Evolutionary conservation across 2,113 vertebrate genomes (phyloP).

Genomic region (Helogale parvula): DNA sequence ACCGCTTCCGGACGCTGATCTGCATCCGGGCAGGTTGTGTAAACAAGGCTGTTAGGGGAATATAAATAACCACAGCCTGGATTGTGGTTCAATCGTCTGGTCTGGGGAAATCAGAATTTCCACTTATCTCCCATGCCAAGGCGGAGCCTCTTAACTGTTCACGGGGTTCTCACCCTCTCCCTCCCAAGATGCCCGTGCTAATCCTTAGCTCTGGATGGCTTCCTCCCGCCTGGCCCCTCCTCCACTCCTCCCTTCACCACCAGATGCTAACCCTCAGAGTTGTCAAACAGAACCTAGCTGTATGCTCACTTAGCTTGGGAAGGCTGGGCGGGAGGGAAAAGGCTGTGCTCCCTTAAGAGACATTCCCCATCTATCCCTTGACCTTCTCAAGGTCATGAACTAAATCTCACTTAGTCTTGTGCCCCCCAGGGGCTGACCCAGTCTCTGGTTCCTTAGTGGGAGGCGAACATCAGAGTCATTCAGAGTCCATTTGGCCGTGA

Average conservation of each 20-base stretch:
- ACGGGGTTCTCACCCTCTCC: neutral
- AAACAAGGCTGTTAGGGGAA: conserved; percentile 85
- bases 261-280: neutral
- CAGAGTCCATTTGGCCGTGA: neutral
- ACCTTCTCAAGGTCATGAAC: conserved; percentile 47
- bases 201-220: neutral
- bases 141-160: neutral
- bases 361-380: neutral
- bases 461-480: neutral
- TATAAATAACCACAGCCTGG: conserved; percentile 84
- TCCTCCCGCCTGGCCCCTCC: neutral
- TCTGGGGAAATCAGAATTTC: conserved; percentile 70
- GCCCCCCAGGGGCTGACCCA: neutral
- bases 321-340: neutral
- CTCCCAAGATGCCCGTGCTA: neutral
- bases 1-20: conserved; percentile 82
- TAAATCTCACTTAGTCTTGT: neutral
- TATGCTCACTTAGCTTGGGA: neutral
- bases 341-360: neutral
- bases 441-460: neutral
- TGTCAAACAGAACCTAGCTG: neutral
- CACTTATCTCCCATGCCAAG: conserved; percentile 52
- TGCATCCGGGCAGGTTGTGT: conserved; percentile 87
- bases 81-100: conserved; percentile 72
- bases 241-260: neutral